phyloP scores from a whole-genome alignment of 2,113 vertebrate genomes.

The Rhabdornis inornatus region DNA sequence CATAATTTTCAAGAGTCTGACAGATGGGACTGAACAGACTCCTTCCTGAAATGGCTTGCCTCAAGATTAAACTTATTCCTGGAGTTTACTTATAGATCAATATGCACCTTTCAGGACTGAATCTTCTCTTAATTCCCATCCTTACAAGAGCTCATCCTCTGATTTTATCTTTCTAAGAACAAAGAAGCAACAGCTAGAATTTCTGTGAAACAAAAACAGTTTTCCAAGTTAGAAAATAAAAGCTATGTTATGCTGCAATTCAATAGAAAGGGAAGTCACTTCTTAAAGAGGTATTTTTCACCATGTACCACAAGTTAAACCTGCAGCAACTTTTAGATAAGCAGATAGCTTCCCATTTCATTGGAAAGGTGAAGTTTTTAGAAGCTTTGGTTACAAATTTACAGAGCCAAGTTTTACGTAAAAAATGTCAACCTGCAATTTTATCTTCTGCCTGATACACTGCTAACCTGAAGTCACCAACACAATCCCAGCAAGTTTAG shows the following conservation, averaged over 20 bases:
- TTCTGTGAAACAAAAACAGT: not conserved
- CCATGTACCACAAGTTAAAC: not conserved
- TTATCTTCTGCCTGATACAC: not conserved
- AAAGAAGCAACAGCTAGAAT: not conserved
- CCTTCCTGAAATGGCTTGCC: not conserved
- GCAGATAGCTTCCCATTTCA: not conserved
- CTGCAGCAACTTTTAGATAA: not conserved
- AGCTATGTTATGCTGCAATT: not conserved
- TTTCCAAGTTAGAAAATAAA: not conserved
- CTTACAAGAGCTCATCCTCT: not conserved
- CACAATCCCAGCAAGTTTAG: not conserved
- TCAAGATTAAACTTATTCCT: not conserved
- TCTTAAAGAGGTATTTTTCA: not conserved
- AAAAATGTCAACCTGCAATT: not conserved
- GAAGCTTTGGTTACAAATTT: not conserved
- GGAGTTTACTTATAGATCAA: not conserved
- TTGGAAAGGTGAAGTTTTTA: not conserved
- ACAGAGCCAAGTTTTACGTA: not conserved
- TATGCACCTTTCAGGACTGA: not conserved
- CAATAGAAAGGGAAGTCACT: not conserved
- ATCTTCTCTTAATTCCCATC: not conserved
- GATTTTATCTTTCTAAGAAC: not conserved
- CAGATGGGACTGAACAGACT: not conserved
- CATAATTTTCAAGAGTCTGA: not conserved
- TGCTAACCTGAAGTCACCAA: not conserved